A percentile compares a stretch with the other conserved stretches of the same genome.
Conservation (phyloP, 2,888 invertebrate genomes). For the Sarcophaga variegata region DNA sequence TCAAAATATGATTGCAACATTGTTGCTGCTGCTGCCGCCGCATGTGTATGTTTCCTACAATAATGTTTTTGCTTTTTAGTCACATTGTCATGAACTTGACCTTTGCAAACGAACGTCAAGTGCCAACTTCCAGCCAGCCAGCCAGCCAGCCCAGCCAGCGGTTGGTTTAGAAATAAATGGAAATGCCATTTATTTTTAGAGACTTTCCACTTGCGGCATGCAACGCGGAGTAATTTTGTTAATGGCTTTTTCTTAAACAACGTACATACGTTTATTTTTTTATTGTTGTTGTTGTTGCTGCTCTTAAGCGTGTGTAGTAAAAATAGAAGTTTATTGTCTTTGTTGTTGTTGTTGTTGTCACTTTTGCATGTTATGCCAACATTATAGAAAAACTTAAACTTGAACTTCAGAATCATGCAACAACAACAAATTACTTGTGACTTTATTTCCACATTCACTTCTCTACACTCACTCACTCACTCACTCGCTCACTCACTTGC, state of each 20-base stretch:
- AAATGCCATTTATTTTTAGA: neutral
- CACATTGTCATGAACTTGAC: slow-evolving; percentile 69
- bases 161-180: neutral
- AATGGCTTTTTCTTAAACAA: slow-evolving; percentile 1
- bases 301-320: neutral
- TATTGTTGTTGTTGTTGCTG: neutral
- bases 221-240: slow-evolving; percentile 33
- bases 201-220: slow-evolving; percentile 43
- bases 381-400: slow-evolving; percentile 60
- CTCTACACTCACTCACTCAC: neutral
- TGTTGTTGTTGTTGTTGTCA: slow-evolving; percentile 13
- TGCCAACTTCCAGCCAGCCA: slow-evolving; percentile 57
- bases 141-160: too few species aligned
- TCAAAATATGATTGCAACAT: neutral
- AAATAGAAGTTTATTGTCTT: neutral
- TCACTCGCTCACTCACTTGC: too few species aligned
- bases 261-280: slow-evolving; percentile 5
- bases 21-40: neutral
- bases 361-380: slow-evolving; percentile 47
- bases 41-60: slow-evolving; percentile 8
- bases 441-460: slow-evolving; percentile 42
- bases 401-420: slow-evolving; percentile 62
- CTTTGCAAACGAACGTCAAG: slow-evolving; percentile 62
- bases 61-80: slow-evolving; percentile 29
- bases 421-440: slow-evolving; percentile 40